Percentiles rank a stretch among this genome's conserved stretches.
Conservation (phyloP, 2,888 invertebrate species). For the Archaeoteleia sp. region DNA sequence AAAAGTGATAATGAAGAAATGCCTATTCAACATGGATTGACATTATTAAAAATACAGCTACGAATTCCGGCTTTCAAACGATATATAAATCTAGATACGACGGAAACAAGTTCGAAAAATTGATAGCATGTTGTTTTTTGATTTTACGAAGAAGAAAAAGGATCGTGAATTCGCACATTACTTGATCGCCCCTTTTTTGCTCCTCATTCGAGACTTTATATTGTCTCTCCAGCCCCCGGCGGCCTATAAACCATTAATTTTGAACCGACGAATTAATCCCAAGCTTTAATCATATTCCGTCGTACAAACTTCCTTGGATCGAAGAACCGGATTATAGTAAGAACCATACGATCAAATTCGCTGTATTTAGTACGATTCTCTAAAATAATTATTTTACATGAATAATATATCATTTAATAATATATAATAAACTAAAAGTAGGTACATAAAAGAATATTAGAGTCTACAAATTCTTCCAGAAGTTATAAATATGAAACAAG, state of each 20-base stretch:
- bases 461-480: too few relatives aligned
- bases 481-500: too few relatives aligned
- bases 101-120: slow-evolving; percentile 11
- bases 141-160: slow-evolving; percentile 66
- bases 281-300: slow-evolving; percentile 57
- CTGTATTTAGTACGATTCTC: too few relatives aligned
- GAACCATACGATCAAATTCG: slow-evolving; percentile 1
- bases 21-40: too few relatives aligned
- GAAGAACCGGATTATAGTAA: slow-evolving; percentile 4
- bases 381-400: too few relatives aligned
- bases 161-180: slow-evolving; percentile 66
- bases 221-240: slow-evolving; percentile 65
- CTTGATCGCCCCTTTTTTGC: slow-evolving; percentile 57
- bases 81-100: slow-evolving; percentile 20
- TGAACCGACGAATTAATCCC: slow-evolving; percentile 62
- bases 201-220: slow-evolving; percentile 56
- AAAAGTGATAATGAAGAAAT: too few relatives aligned
- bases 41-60: neutral
- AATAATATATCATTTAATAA: too few relatives aligned
- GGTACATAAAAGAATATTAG: too few relatives aligned
- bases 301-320: slow-evolving; percentile 4
- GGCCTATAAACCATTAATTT: slow-evolving; percentile 63
- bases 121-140: slow-evolving; percentile 58
- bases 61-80: neutral
- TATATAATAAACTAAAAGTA: too few relatives aligned